Evolutionary conservation across 1,140 invertebrate genomes (phyloP).

Genomic region (Hypsibius dujardini): DNA sequence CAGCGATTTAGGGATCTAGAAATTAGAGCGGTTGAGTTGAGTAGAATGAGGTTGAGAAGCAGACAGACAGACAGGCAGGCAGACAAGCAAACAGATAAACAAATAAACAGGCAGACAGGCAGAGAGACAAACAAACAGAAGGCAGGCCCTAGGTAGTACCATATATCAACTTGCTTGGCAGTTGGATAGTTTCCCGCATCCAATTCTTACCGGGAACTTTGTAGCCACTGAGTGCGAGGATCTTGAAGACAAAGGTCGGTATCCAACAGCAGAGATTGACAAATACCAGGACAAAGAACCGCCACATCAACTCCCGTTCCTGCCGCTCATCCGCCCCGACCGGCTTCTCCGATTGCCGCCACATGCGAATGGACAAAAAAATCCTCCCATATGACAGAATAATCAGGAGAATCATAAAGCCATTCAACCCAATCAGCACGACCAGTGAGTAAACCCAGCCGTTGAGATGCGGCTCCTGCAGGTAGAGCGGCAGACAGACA

Average conservation of each 20-base stretch:
- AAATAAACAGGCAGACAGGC: no score
- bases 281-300: conserved; percentile 9
- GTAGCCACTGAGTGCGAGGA: not conserved
- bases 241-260: conserved; percentile 12
- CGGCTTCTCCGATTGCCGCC: not conserved
- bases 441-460: conserved; percentile 12
- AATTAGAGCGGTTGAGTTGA: no score
- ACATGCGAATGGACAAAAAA: not conserved
- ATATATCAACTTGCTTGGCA: no score
- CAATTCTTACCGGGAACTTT: conserved; percentile 16
- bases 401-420: not conserved
- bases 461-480: conserved; percentile 40
- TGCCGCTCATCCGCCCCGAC: not conserved
- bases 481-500: conserved; percentile 53
- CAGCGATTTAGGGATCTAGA: no score
- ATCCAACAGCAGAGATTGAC: conserved; percentile 16
- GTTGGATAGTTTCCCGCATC: no score
- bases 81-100: no score
- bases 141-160: no score
- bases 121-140: no score
- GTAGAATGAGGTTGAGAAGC: no score
- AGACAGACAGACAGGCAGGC: no score
- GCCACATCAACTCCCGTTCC: not conserved
- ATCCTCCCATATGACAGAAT: not conserved
- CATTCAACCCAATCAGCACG: not conserved